Percentiles rank a stretch among this genome's conserved stretches.
Conservation (phyloP, 2,113 vertebrate species). For the Prolemur simus region DNA sequence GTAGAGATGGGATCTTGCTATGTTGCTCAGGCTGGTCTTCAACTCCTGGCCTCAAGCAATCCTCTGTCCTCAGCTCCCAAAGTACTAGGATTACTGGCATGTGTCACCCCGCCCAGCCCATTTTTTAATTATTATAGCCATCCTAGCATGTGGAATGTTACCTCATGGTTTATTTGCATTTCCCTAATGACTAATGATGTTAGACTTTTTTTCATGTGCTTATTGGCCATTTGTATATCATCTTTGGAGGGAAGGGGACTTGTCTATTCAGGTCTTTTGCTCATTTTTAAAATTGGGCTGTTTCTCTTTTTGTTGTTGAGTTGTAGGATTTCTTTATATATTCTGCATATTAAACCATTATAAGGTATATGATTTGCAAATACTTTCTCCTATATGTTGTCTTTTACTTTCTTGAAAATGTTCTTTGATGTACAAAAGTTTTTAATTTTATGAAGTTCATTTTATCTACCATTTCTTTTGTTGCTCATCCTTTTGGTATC, state of each 20-base stretch:
- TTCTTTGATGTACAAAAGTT: neutral
- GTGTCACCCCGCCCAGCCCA: neutral
- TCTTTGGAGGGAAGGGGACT: neutral
- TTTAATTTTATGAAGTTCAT: neutral
- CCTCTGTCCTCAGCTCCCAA: no score
- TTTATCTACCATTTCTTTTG: neutral
- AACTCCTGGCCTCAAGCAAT: no score
- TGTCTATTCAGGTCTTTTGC: neutral
- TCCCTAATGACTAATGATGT: neutral
- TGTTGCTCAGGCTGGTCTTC: no score
- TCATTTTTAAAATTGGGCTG: neutral
- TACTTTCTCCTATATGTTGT: neutral
- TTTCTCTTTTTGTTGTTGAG: neutral
- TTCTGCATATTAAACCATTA: neutral
- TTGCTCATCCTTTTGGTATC: neutral
- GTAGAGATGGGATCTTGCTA: no score
- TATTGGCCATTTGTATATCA: neutral
- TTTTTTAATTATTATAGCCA: neutral
- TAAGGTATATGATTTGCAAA: neutral
- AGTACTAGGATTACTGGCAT: no score
- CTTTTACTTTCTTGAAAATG: neutral
- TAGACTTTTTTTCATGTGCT: neutral
- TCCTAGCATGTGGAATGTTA: neutral
- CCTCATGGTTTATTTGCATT: neutral
- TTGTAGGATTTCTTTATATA: neutral